Percentiles rank a stretch among this genome's conserved stretches.
phyloP scores from a whole-genome alignment of 2,888 invertebrate species.

The Macroteleia sp. region DNA sequence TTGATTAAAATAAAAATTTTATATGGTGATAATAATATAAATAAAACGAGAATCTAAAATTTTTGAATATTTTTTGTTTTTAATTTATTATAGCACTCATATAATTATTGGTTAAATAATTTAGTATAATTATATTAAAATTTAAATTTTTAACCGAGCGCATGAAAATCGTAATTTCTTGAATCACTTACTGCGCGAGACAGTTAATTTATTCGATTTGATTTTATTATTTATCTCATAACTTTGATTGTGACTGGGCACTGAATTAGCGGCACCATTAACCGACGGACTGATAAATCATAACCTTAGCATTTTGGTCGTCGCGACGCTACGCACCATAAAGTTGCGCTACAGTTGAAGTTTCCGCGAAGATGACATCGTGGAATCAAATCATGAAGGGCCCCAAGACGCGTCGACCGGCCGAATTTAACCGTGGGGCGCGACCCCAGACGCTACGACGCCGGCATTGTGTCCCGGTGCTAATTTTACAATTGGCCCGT shows the following conservation, averaged over 20 bases:
- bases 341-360: slow-evolving; percentile 70
- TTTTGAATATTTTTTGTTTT: too few species aligned
- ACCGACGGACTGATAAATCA: slow-evolving; percentile 57
- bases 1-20: too few species aligned
- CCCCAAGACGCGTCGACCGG: slow-evolving; percentile 64
- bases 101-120: too few species aligned
- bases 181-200: too few species aligned
- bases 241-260: slow-evolving; percentile 17
- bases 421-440: slow-evolving; percentile 80
- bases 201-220: background rate
- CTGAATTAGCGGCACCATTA: slow-evolving; percentile 57
- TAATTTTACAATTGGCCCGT: slow-evolving; percentile 83
- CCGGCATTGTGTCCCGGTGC: slow-evolving; percentile 82
- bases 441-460: slow-evolving; percentile 82
- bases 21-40: too few species aligned
- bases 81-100: too few species aligned
- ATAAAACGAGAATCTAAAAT: too few species aligned
- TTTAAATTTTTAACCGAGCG: too few species aligned
- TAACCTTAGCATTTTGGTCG: slow-evolving; percentile 74
- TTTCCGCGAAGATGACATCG: slow-evolving; percentile 67
- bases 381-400: slow-evolving; percentile 54
- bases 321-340: slow-evolving; percentile 74
- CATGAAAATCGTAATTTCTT: too few species aligned
- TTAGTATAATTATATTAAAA: too few species aligned
- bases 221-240: background rate